phyloP scores from a whole-genome alignment of 2,888 invertebrate genomes.

The Axea sp. region DNA sequence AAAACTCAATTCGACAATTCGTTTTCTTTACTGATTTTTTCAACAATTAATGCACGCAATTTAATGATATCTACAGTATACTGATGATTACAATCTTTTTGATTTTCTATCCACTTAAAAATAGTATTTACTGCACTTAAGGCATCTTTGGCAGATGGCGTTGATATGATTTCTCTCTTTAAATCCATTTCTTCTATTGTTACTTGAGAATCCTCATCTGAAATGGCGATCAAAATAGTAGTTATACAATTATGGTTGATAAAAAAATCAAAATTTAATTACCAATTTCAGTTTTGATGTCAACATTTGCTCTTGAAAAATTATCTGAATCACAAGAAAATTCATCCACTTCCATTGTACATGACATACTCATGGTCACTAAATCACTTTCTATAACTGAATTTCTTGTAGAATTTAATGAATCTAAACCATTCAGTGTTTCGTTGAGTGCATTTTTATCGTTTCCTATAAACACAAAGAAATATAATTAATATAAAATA shows the following conservation, averaged over 20 bases:
- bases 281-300: too few species aligned
- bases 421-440: conserved; percentile 2
- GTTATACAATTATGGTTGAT: too few species aligned
- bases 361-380: conserved; percentile 5
- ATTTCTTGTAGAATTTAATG: conserved; percentile 1
- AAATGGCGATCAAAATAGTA: too few species aligned
- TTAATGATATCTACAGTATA: too few species aligned
- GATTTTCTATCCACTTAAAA: conserved; percentile 39
- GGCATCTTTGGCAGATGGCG: conserved; percentile 52
- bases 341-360: conserved; percentile 33
- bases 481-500: too few species aligned
- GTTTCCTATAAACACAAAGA: conserved; percentile 5
- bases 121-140: conserved; percentile 51
- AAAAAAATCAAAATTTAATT: too few species aligned
- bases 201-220: conserved; percentile 17
- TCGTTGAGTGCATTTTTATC: conserved; percentile 23
- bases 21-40: too few species aligned
- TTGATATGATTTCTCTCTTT: conserved; percentile 20
- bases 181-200: conserved; percentile 31
- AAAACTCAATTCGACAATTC: too few species aligned
- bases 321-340: conserved; percentile 17
- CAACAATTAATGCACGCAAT: too few species aligned
- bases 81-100: conserved; percentile 17
- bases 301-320: conserved; percentile 2
- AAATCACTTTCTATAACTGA: conserved; percentile 9